These are phyloP conservation scores for Ranitomeya variabilis DNA, from an alignment of 2,113 vertebrate genomes.

Conservation along the genomic window DNA sequence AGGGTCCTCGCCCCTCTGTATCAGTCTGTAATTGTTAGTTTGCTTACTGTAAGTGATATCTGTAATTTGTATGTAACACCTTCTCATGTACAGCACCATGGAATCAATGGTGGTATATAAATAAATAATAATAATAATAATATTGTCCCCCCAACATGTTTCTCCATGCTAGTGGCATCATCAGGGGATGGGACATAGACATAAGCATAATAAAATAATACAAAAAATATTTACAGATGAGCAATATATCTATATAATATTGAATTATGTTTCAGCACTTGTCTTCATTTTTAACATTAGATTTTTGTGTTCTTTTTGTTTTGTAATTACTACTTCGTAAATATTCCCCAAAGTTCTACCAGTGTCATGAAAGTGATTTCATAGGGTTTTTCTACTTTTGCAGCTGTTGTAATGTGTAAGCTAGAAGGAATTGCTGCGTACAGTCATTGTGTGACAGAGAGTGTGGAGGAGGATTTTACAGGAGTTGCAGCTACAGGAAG, in stretches of 20 bases:
- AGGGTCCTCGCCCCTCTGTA: too few relatives aligned
- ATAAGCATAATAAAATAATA: not conserved
- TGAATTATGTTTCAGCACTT: too few relatives aligned
- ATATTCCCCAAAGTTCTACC: not conserved
- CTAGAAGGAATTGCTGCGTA: not conserved
- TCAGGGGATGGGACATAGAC: too few relatives aligned
- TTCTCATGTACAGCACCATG: too few relatives aligned
- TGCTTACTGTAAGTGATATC: too few relatives aligned
- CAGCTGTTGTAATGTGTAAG: conserved; percentile 1
- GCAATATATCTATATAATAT: not conserved
- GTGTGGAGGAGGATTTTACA: not conserved
- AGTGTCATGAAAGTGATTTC: not conserved
- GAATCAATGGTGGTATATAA: too few relatives aligned
- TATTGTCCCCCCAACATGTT: too few relatives aligned
- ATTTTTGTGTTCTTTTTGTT: not conserved
- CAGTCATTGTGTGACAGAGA: conserved; percentile 1
- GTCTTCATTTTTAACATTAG: not conserved
- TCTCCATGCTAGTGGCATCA: too few relatives aligned
- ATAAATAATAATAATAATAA: too few relatives aligned
- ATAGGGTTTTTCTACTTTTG: not conserved
- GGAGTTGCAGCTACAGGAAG: not conserved
- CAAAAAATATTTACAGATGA: not conserved
- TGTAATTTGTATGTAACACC: too few relatives aligned
- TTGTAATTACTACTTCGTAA: not conserved
- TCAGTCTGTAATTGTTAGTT: too few relatives aligned